These are phyloP conservation scores for Agrotis segetum DNA, from an alignment of 2,888 invertebrate genomes.

Conservation along the genomic window DNA sequence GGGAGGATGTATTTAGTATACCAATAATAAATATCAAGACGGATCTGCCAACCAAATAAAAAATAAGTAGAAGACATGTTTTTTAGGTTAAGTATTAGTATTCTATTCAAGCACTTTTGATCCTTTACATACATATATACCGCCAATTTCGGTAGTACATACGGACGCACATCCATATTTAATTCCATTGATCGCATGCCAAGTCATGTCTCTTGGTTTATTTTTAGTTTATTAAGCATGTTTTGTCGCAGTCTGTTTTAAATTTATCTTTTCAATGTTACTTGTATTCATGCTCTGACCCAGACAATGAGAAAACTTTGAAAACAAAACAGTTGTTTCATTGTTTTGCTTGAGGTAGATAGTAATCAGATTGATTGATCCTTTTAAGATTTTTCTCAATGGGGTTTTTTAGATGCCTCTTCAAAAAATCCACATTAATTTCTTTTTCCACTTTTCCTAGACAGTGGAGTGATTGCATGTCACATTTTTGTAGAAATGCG, in stretches of 20 bases:
- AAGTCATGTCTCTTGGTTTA: conserved; percentile 34
- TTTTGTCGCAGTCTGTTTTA: neutral
- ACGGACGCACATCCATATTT: conserved; percentile 16
- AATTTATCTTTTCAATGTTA: neutral
- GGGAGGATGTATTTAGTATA: neutral
- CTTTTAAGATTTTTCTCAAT: too few relatives aligned
- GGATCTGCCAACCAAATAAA: neutral
- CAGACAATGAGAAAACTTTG: too few relatives aligned
- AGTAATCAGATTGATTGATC: too few relatives aligned
- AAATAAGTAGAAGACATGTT: neutral
- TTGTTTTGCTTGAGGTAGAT: too few relatives aligned
- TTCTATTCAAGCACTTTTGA: conserved; percentile 11
- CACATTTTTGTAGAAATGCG: too few relatives aligned
- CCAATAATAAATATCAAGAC: neutral
- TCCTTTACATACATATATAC: neutral
- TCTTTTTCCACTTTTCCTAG: too few relatives aligned
- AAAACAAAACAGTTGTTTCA: too few relatives aligned
- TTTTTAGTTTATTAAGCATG: conserved; percentile 37
- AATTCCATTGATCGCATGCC: conserved; percentile 50
- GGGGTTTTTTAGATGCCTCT: too few relatives aligned
- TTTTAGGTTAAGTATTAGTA: conserved; percentile 18
- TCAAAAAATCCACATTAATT: too few relatives aligned
- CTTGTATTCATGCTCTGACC: too few relatives aligned
- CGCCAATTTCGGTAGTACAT: conserved; percentile 7
- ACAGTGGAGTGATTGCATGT: too few relatives aligned